A percentile compares a stretch with the other conserved stretches of the same genome.
These are phyloP conservation scores for Polyodon spathula DNA, from an alignment of 2,113 vertebrate species.

Conservation along the genomic window DNA sequence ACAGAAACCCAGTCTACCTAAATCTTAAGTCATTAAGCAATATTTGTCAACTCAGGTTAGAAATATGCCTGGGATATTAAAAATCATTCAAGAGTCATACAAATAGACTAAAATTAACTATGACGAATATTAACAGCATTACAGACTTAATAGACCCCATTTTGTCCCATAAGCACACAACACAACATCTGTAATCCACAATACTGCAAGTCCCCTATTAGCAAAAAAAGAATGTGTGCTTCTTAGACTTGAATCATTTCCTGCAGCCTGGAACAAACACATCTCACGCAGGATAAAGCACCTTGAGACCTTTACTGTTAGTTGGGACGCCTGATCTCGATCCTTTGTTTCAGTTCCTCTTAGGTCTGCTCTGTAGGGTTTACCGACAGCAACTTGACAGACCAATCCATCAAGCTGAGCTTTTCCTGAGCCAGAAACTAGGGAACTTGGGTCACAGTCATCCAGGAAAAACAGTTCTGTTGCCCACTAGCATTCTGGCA, in stretches of 20 bases:
- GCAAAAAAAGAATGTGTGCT: no score
- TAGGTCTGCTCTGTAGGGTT: constrained; percentile 28
- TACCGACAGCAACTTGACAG: constrained; percentile 37
- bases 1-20: no score
- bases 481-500: constrained; percentile 3
- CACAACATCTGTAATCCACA: no score
- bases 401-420: constrained; percentile 43
- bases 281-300: not conserved
- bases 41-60: no score
- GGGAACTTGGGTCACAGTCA: constrained; percentile 20
- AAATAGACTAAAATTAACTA: no score
- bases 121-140: no score
- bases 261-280: not conserved
- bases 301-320: not conserved
- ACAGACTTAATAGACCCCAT: no score
- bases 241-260: not conserved
- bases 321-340: not conserved
- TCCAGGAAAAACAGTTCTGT: constrained; percentile 2
- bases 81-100: no score
- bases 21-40: no score
- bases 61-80: no score
- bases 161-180: no score
- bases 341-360: constrained; percentile 36
- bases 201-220: no score
- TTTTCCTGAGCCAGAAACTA: constrained; percentile 24